Percentiles rank a stretch among this genome's conserved stretches.
phyloP scores from a whole-genome alignment of 2,797 vertebrate genomes.

The Epinephelus coioides region DNA sequence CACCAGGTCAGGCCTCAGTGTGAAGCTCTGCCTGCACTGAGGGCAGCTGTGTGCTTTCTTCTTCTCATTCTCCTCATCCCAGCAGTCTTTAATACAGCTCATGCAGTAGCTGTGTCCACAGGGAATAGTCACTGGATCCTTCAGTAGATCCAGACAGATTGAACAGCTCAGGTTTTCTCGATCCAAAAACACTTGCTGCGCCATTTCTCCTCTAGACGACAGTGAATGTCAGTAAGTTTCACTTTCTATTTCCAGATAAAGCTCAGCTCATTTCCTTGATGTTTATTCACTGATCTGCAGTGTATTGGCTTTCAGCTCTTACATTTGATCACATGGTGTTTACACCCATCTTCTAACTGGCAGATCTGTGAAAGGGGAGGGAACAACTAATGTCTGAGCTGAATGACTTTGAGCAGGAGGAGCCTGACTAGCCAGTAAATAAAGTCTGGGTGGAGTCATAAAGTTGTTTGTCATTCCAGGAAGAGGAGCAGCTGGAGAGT shows the following conservation, averaged over 20 bases:
- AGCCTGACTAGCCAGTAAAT: no score
- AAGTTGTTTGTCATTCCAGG: not conserved
- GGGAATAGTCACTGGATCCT: slow-evolving; percentile 38
- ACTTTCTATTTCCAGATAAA: not conserved
- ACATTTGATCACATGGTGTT: not conserved
- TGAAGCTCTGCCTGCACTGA: slow-evolving; percentile 35
- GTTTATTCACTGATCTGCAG: not conserved
- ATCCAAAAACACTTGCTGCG: not conserved
- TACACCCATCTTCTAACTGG: not conserved
- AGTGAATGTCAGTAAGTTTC: not conserved
- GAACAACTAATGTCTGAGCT: not conserved
- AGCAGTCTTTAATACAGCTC: slow-evolving; percentile 21
- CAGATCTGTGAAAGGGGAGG: not conserved
- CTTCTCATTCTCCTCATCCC: not conserved
- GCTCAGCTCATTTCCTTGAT: not conserved
- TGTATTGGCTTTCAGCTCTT: not conserved
- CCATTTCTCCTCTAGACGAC: slow-evolving; percentile 12
- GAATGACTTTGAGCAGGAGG: no score
- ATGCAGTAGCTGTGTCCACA: slow-evolving; percentile 53
- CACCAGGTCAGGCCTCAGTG: not conserved
- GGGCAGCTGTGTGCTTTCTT: slow-evolving; percentile 14
- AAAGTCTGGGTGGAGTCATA: no score
- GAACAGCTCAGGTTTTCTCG: slow-evolving; percentile 37
- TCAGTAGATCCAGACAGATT: slow-evolving; percentile 24
- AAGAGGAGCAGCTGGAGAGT: not conserved